Conservation (phyloP, 2,797 vertebrate genomes). For the Thunnus albacares region DNA sequence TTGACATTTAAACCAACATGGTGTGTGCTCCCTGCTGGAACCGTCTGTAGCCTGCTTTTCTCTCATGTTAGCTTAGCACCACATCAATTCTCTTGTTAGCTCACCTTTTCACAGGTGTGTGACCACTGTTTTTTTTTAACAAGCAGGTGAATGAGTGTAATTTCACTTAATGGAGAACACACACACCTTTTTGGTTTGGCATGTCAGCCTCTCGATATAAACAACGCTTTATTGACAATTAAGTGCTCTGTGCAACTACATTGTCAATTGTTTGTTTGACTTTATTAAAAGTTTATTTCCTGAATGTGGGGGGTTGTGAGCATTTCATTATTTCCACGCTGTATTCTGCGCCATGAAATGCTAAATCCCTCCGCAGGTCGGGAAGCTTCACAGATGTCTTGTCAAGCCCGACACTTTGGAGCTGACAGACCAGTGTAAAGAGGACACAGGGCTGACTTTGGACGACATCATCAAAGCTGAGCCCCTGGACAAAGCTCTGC, state of each 20-base stretch:
- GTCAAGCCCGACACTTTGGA: slow-evolving; percentile 94
- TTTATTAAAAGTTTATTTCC: slow-evolving; percentile 44
- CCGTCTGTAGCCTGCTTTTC: slow-evolving; percentile 28
- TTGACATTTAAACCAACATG: slow-evolving; percentile 83
- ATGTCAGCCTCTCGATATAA: slow-evolving; percentile 76
- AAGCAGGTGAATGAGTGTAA: slow-evolving; percentile 22
- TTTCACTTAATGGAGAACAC: slow-evolving; percentile 46
- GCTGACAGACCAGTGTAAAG: slow-evolving; percentile 91
- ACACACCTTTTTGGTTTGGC: slow-evolving; percentile 82
- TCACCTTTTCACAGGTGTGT: slow-evolving; percentile 77
- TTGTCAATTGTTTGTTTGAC: slow-evolving; percentile 69
- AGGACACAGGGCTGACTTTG: slow-evolving; percentile 90
- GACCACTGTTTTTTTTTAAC: background rate
- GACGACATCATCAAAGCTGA: slow-evolving; percentile 92
- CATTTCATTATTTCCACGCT: slow-evolving; percentile 1
- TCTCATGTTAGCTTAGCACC: slow-evolving; percentile 52
- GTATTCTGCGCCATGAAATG: slow-evolving; percentile 69
- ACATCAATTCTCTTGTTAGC: slow-evolving; percentile 26
- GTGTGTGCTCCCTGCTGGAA: slow-evolving; percentile 71
- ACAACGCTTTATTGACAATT: slow-evolving; percentile 75
- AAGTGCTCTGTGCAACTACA: slow-evolving; percentile 73
- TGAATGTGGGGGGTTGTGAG: slow-evolving; percentile 48
- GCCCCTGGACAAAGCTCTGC: slow-evolving; percentile 92
- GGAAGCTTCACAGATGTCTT: slow-evolving; percentile 92
- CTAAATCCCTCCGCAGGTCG: slow-evolving; percentile 88